Percentiles rank a stretch among this genome's conserved stretches.
Conservation (phyloP, 2,888 invertebrate species). For the Cyaniris semiargus region DNA sequence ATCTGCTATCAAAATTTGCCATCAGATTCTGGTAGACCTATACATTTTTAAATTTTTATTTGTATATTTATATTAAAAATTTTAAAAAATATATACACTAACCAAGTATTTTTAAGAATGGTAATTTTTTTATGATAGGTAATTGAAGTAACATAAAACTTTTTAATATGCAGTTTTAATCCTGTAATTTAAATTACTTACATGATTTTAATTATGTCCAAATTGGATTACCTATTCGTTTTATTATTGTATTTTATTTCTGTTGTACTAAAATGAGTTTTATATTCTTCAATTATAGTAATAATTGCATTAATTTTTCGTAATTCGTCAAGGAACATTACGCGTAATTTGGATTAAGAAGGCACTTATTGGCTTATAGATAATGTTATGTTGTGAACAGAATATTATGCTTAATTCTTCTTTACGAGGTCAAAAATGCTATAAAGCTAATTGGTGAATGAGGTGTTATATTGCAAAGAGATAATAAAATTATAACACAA, state of each 20-base stretch:
- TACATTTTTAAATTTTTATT: no score
- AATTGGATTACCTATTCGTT: slow-evolving; percentile 16
- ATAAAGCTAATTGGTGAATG: background rate
- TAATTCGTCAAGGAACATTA: slow-evolving; percentile 28
- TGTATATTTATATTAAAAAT: no score
- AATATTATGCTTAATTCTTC: slow-evolving; percentile 10
- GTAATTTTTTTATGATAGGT: background rate
- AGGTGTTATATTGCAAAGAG: background rate
- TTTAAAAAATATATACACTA: no score
- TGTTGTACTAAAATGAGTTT: background rate
- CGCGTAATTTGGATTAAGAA: slow-evolving; percentile 20
- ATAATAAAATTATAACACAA: background rate
- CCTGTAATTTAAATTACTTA: background rate
- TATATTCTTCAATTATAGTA: background rate
- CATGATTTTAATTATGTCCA: background rate
- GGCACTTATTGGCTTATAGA: background rate
- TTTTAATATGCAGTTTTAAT: background rate
- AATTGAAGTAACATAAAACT: background rate
- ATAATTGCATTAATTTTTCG: slow-evolving; percentile 1
- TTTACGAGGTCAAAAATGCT: slow-evolving; percentile 11
- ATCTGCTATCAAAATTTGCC: no score
- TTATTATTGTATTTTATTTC: slow-evolving; percentile 7
- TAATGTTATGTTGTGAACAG: slow-evolving; percentile 12
- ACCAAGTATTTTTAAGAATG: no score
- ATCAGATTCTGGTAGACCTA: no score